Base-by-base conservation (phyloP, 2,113 vertebrate species). In the Mandrillus leucophaeus region DNA sequence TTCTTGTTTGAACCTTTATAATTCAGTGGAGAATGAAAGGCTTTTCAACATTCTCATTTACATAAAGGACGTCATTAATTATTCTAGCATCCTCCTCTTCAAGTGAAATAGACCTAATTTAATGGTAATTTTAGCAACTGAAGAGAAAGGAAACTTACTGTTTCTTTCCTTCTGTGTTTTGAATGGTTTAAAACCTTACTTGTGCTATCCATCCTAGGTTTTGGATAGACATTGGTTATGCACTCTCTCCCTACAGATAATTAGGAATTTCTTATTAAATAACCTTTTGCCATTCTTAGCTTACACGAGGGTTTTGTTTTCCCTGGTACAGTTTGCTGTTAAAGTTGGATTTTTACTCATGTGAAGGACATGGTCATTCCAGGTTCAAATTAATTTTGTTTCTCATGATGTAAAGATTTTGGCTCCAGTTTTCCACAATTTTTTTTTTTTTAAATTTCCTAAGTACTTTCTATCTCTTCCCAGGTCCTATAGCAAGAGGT, bases 1-100 rank as follows among this genome's bases (percentile, higher is more conserved):
- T 91, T 93, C 80, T 79, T 91, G 45, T 85, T 80, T 90, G 50
- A 97, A 90, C 68, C 43, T 93, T 94, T 82, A 22, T 81, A 92
- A 83, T 94, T 96, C 61, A 92, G 13, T 84, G 40, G 70, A 93
- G 59, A 96, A 93, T n/a, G 90, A 92, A 95, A 98, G 94, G 38
- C 52, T 75, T 94, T 90, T 95, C 70, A 81, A 72, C 50, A 85
- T 88, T 45, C 57, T 68, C 57, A 50, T 97, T 89, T 86, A 72
- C 73, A 97, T 88, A 88, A 94, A 92, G 84, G n/a, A 57, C 23
- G 1, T 38, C 40, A 81, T 93, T 98, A 96, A 95, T 96, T 96
- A 72, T 88, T 79, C 17, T 84, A 59, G 83, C 48, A 80, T 80
- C 45, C 38, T 93, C 70, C 40, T 96, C 40, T 95, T 96, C 23